Evolutionary conservation across 2,888 invertebrate species (phyloP).

Genomic region (Tetragnatha montana): DNA sequence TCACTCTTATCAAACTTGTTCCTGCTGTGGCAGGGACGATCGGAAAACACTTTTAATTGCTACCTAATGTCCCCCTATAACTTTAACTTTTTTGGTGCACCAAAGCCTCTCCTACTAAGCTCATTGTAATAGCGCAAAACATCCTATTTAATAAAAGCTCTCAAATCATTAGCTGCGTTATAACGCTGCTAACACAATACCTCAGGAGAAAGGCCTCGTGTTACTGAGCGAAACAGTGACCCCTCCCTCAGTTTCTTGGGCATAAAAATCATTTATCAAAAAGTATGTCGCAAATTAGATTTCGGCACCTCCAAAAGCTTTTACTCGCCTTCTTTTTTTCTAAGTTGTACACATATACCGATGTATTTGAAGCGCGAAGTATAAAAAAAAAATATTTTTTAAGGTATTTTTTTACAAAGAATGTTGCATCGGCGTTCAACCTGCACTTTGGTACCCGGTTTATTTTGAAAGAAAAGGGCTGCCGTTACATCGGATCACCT

Average conservation of each 20-base stretch:
- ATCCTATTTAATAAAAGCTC: background rate
- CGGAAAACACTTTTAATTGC: too few relatives aligned
- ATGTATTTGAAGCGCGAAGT: conserved; percentile 30
- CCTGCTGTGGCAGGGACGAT: too few relatives aligned
- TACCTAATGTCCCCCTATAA: too few relatives aligned
- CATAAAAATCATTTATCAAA: conserved; percentile 47
- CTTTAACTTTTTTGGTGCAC: background rate
- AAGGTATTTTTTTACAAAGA: conserved; percentile 1
- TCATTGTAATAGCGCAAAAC: background rate
- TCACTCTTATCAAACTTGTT: too few relatives aligned
- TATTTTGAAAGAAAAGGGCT: background rate
- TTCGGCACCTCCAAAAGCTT: conserved; percentile 47
- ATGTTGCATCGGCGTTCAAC: background rate
- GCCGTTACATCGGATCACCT: background rate
- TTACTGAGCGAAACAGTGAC: background rate
- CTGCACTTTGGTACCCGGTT: background rate
- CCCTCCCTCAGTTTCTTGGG: conserved; percentile 15
- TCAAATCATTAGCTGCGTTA: background rate
- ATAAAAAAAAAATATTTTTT: background rate
- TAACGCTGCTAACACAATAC: background rate
- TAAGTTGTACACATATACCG: conserved; percentile 24
- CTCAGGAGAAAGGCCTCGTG: background rate
- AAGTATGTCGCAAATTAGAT: conserved; percentile 57
- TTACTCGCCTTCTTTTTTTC: conserved; percentile 31
- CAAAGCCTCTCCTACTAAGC: background rate